These are phyloP conservation scores for Forbesichthys papilliferus DNA, from an alignment of 2,113 vertebrate genomes.

Conservation along the genomic window DNA sequence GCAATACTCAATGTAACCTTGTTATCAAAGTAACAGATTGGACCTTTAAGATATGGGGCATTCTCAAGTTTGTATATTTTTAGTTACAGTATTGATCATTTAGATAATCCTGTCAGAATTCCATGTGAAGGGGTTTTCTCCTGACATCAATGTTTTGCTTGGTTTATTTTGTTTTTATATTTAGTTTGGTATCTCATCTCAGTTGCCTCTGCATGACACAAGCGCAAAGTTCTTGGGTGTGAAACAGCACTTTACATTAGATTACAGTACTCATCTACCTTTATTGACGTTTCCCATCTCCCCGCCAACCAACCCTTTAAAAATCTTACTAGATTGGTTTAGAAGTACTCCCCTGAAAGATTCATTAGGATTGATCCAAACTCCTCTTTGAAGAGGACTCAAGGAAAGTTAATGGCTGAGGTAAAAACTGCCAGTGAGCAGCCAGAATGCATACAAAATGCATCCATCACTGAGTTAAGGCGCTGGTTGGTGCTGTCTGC, in stretches of 20 bases:
- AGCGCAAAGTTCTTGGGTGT: conserved; percentile 42
- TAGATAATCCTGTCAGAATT: neutral
- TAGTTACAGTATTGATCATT: neutral
- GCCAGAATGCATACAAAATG: conserved; percentile 54
- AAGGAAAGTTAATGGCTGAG: conserved; percentile 66
- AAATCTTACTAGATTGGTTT: conserved; percentile 62
- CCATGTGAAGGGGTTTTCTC: no score
- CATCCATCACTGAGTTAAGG: conserved; percentile 64
- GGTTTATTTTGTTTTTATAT: neutral
- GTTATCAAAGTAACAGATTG: no score
- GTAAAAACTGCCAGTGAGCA: conserved; percentile 53
- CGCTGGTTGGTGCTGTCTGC: conserved; percentile 46
- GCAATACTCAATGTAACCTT: no score
- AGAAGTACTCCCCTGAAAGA: conserved; percentile 66
- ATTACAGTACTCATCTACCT: conserved; percentile 58
- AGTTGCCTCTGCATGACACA: conserved; percentile 36
- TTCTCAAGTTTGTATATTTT: neutral
- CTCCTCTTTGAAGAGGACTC: conserved; percentile 68
- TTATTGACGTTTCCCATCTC: conserved; percentile 62
- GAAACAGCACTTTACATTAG: conserved; percentile 50
- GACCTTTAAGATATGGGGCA: neutral
- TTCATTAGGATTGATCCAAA: conserved; percentile 75
- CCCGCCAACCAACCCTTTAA: conserved; percentile 63
- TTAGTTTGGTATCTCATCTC: conserved; percentile 29
- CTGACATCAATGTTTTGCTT: neutral